A percentile compares a stretch with the other conserved stretches of the same genome.
phyloP scores from a whole-genome alignment of 2,797 vertebrate species.

The Numenius phaeopus region DNA sequence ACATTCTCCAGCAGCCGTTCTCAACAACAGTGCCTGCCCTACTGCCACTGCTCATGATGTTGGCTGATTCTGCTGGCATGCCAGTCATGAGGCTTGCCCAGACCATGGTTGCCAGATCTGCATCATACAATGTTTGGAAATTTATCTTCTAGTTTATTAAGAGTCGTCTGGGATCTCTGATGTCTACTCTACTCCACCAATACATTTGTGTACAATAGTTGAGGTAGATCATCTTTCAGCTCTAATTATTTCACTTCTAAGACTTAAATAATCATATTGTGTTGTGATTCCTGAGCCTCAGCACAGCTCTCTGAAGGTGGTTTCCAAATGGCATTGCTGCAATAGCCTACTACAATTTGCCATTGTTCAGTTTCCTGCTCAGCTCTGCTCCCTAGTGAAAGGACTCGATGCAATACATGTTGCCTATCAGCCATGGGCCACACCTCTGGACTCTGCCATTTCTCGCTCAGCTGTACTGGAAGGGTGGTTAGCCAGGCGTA shows the following conservation, averaged over 20 bases:
- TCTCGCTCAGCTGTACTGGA: not conserved
- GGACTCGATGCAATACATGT: not conserved
- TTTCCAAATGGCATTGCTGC: not conserved
- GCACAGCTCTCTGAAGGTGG: not conserved
- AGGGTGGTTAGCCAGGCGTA: not conserved
- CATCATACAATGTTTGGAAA: not conserved
- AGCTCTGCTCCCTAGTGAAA: not conserved
- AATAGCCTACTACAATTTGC: not conserved
- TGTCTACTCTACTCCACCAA: not conserved
- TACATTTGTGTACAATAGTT: accelerated
- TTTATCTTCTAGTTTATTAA: not conserved
- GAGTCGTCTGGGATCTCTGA: not conserved
- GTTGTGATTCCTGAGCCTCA: not conserved
- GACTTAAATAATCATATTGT: not conserved
- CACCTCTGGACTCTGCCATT: conserved; percentile 11
- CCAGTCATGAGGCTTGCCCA: not conserved
- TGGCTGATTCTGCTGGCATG: not conserved
- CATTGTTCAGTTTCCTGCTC: not conserved
- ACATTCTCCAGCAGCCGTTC: not conserved
- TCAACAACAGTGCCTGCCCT: not conserved
- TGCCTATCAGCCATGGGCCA: not conserved
- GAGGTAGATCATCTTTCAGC: not conserved
- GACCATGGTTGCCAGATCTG: not conserved
- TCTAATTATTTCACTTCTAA: not conserved
- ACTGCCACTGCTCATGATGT: not conserved